Base-by-base conservation (phyloP, 2,113 vertebrate genomes). In the Rhizomys pruinosus region DNA sequence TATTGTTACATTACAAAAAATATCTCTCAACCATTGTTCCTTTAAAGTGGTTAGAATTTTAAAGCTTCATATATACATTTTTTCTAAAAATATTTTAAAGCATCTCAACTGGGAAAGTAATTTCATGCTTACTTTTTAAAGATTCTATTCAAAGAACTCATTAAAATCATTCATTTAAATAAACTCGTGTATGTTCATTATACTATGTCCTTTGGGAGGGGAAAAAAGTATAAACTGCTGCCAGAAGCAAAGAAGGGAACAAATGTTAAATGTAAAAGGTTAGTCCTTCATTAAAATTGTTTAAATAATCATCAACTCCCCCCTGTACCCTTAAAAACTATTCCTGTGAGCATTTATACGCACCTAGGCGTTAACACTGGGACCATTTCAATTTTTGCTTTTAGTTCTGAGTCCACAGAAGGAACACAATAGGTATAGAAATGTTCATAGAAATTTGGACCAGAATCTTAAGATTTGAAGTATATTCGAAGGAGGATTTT, bases 161-260 rank as follows among this genome's bases (percentile, higher is more conserved):
- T 98, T 98, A 98, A 98, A 98, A 94, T 59, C 81, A 97, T 97
- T 97, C 81, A 98, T 98, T 98, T 98, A 98, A 98, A 98, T 98
- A 97, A 98, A 97, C 93, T 96, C 22, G 0, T 97, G 93, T 97
- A 97, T 95, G 95, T 96, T 98, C 98, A 98, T 97, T 98, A 98
- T 97, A 92, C 92, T 97, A 76, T 94, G 87, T 97, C 97, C 94
- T 97, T 96, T 97, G 94, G 95, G 91, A 27, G 8, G 5, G 52
- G 84, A 97, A 92, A 96, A 96, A 96, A 47, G 87, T 88, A 94
- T 37, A 66, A 98, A 97, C 69, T 88, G 2, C 87, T 97, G 96
- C 97, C 97, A 98, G 97, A 95, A 97, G 59, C 93, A 97, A 98
- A 97, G 73, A 98, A 97, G 93, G 92, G 93, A 98, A 98, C 87